Evolutionary conservation across 2,113 vertebrate genomes (phyloP).

Genomic region (Ellobius talpinus): DNA sequence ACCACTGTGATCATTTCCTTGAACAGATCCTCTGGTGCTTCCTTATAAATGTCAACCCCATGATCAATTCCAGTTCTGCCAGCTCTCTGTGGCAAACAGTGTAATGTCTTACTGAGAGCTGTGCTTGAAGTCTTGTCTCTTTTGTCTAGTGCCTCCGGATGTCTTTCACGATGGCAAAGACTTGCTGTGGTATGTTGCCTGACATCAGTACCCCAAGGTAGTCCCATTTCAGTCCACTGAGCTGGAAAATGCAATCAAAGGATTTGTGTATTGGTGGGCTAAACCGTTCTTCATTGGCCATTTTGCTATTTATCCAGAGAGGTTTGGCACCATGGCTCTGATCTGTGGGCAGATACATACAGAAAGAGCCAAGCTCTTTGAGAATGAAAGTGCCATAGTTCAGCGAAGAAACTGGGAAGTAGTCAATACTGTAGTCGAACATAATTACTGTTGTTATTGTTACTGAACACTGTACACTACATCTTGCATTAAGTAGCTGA

Average conservation of each 20-base stretch:
- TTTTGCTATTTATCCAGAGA: background rate
- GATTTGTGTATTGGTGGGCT: fast-evolving
- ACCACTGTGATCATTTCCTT: background rate
- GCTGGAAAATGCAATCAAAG: fast-evolving
- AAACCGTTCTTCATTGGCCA: background rate
- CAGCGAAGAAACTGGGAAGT: background rate
- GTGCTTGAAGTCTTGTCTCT: background rate
- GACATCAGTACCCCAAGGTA: fast-evolving
- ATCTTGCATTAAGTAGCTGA: background rate
- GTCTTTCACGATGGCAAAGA: background rate
- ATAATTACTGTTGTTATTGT: background rate
- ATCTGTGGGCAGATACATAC: fast-evolving
- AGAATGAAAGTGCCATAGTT: background rate
- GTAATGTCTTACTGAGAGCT: background rate
- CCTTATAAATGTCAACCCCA: background rate
- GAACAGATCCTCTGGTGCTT: background rate
- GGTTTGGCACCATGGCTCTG: fast-evolving
- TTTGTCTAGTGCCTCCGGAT: background rate
- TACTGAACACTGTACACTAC: background rate
- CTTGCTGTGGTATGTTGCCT: background rate
- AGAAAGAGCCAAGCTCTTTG: background rate
- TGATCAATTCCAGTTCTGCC: background rate
- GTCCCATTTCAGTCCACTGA: no score
- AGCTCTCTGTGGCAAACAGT: background rate
- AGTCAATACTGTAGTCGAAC: no score